Percentiles rank a stretch among this genome's conserved stretches.
phyloP scores from a whole-genome alignment of 2,888 invertebrate species.

The Troilus luridus region DNA sequence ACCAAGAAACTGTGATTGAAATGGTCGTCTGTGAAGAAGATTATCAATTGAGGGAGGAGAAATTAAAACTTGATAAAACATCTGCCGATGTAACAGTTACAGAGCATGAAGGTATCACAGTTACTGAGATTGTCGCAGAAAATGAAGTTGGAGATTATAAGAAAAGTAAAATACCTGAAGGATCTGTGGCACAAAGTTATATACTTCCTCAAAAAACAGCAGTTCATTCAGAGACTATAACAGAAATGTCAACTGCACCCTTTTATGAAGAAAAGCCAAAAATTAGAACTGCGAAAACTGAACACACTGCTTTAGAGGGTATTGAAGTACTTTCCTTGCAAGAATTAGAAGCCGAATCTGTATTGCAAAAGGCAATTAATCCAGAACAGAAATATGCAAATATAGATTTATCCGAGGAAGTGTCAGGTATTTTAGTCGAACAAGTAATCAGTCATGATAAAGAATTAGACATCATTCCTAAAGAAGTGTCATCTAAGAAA shows the following conservation, averaged over 20 bases:
- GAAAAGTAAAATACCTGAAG: conserved; percentile 68
- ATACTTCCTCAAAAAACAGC: conserved; percentile 71
- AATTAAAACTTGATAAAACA: conserved; percentile 69
- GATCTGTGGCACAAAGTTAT: conserved; percentile 70
- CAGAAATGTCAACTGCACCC: conserved; percentile 70
- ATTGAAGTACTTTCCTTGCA: conserved; percentile 66
- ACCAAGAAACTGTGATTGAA: conserved; percentile 72
- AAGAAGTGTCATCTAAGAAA: conserved; percentile 67
- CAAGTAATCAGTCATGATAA: conserved; percentile 71
- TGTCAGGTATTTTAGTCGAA: conserved; percentile 68
- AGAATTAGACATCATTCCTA: conserved; percentile 69
- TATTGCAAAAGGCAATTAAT: conserved; percentile 69
- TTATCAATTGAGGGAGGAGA: conserved; percentile 68
- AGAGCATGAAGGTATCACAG: conserved; percentile 71
- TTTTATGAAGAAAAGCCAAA: conserved; percentile 68
- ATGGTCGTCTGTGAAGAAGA: conserved; percentile 74
- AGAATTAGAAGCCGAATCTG: conserved; percentile 73
- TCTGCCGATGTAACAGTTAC: conserved; percentile 70
- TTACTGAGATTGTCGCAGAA: conserved; percentile 71
- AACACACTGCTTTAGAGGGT: conserved; percentile 66
- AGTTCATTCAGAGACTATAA: conserved; percentile 71
- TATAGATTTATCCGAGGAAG: conserved; percentile 66
- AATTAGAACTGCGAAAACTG: conserved; percentile 69
- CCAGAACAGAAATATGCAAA: conserved; percentile 72
- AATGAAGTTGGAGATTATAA: conserved; percentile 72